Base-by-base conservation (phyloP, 1,140 invertebrate genomes). In the Brachionus angularis region DNA sequence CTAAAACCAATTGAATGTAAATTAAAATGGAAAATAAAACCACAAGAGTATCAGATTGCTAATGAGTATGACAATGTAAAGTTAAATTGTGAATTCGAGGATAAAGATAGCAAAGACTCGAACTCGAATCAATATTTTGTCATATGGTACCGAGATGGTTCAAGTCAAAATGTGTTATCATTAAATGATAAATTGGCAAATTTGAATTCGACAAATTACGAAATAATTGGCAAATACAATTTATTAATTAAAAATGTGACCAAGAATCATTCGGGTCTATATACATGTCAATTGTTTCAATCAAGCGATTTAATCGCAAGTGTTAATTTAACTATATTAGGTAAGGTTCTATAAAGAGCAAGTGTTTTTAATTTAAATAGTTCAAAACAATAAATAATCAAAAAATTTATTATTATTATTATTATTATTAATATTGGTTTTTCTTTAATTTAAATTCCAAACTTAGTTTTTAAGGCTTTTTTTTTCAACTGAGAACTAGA, bases 241-340 rank as follows among this genome's bases (percentile, higher is more conserved):
- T 29, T 67, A 29, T 16, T 46, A 12, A 67, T 67, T 21, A 67
- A 47, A 33, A 67, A 67, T 36, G 42, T 46, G 8, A 33, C 62
- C 62, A 67, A 50, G 29, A 33, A 27, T 25, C 27, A 67, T 27
- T 47, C 62, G 14, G 62, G 62, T 67, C 62, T 67, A 25, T 67
- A 67, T 33, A 67, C 62, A 46, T 67, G 62, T 47, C 62, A 67
- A 47, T 25, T 67, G 12, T 67, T 67, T 67, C 62, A 67, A 36
- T 67, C 62, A 14, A 46, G 27, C 21, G 62, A 67, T 46, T 27
- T 67, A 7, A 47, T 67, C 27, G 33, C 62, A 46, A 67, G 62
- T 21, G 62, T 67, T 1, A 67, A 67, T 31, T 34, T 67, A 50
- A 67, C 62, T 34, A 42, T 67, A 4, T 34, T 67, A 18, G 62